Base-by-base conservation (phyloP, 2,113 vertebrate genomes). In the Salvelinus sp. region DNA sequence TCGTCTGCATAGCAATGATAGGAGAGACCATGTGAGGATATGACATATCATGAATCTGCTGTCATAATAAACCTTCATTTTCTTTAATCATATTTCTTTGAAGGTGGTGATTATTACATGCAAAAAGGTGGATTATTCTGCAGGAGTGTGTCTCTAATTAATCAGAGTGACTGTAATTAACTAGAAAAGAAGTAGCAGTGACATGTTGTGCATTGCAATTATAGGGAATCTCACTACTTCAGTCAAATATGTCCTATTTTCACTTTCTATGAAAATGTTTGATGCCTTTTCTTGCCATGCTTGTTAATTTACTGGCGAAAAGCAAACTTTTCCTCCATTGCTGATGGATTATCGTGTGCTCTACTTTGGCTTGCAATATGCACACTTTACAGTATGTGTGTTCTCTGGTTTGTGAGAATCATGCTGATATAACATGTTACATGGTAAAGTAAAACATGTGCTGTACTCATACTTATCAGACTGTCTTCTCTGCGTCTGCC, bases 101-200 rank as follows among this genome's bases (percentile, higher is more conserved):
- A 82, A 90, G 85, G 71, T 80, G 78, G 80, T 74, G 33, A 64
- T 64, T 27, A 64, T 44, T 16, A 12, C 44, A 54, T 69, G 67
- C 18, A 73, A 73, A 66, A 81, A 87, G 87, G 85, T 92, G 83
- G 79, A 86, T 88, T 83, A 3, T 7, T 4, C 38, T 44, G 38
- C 48, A 50, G 70, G 13, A 60, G 14, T 38, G 33, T 44, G 18
- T 62, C 65, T 30, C 6, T 62, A 22, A 62, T 10, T 23, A 16
- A 2, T 9, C 38, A 62, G 5, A n/a, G 58, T 62, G n/a, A 62
- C 58, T 44, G 0, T 44, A 44, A 12, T 9, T 22, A 62, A 62
- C 2, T 62, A 7, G n/a, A 23, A 22, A n/a, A 62, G 2, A 22
- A 44, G 38, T 44, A 44, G 38, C 38, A 62, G n/a, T 22, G 16